phyloP scores from a whole-genome alignment of 2,113 vertebrate species.

The Cyanoliseus patagonus region DNA sequence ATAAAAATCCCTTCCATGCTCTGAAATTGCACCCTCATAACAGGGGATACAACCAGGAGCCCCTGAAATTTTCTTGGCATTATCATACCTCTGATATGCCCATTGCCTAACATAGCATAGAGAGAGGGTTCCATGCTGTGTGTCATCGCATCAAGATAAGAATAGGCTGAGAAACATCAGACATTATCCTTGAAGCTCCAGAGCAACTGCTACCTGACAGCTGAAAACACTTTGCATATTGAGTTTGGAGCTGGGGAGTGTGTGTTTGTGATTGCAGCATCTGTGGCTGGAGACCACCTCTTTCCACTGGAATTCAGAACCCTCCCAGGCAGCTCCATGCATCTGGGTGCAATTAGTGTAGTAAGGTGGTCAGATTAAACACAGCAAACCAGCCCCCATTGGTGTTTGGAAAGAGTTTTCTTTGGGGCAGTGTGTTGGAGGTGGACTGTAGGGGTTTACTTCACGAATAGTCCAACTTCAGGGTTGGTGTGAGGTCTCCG shows the following conservation, averaged over 20 bases:
- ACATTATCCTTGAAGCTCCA: constrained; percentile 36
- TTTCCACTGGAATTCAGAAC: constrained; percentile 47
- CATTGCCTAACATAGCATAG: background rate
- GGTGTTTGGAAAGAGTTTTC: constrained; percentile 38
- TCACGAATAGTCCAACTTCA: background rate
- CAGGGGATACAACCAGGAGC: background rate
- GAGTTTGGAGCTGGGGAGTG: background rate
- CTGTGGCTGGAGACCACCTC: constrained; percentile 1
- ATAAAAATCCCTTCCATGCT: background rate
- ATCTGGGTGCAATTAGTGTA: constrained; percentile 72
- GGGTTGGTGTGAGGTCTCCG: background rate
- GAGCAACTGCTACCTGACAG: constrained; percentile 59
- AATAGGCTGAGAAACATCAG: constrained; percentile 23
- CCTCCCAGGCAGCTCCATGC: constrained; percentile 51
- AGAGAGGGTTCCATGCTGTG: background rate
- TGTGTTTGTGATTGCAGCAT: constrained; percentile 2
- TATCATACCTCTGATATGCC: background rate
- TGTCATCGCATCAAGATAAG: constrained; percentile 25
- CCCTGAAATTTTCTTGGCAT: background rate
- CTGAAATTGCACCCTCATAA: background rate
- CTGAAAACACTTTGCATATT: constrained; percentile 43
- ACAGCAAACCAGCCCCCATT: constrained; percentile 1
- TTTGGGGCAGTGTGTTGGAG: background rate
- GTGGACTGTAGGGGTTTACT: background rate
- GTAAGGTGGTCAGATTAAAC: constrained; percentile 36